Evolutionary conservation across 2,797 vertebrate species (phyloP).

Genomic region (Dendrocincla tyrannina): DNA sequence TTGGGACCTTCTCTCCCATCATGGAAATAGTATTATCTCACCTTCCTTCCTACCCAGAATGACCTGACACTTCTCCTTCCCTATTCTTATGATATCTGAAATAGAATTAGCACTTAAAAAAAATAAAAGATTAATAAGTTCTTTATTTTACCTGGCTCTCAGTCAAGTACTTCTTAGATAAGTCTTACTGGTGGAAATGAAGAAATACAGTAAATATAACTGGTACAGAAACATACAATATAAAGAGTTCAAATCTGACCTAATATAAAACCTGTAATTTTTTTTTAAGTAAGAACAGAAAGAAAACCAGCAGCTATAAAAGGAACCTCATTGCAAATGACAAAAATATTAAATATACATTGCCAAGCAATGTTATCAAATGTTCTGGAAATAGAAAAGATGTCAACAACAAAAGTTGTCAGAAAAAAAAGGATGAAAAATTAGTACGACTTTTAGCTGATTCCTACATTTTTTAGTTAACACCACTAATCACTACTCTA

Average conservation of each 20-base stretch:
- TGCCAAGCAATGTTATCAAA: background rate
- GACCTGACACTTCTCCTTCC: background rate
- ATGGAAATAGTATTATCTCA: background rate
- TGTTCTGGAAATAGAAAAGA: background rate
- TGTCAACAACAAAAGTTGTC: background rate
- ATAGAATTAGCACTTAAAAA: background rate
- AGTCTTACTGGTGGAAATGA: background rate
- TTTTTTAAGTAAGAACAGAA: background rate
- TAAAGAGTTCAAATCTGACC: background rate
- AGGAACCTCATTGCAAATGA: background rate
- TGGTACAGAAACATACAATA: background rate
- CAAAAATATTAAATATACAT: background rate
- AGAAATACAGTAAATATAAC: background rate
- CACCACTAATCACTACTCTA: background rate
- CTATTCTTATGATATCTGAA: background rate
- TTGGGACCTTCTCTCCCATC: background rate
- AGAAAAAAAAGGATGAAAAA: background rate
- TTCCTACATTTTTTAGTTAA: background rate
- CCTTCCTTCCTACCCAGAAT: background rate
- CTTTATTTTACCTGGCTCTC: background rate
- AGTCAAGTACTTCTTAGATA: background rate
- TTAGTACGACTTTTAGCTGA: background rate
- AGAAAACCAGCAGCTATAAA: background rate
- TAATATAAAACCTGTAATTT: background rate
- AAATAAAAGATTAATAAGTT: background rate